These are phyloP conservation scores for Tortrix viridana DNA, from an alignment of 2,888 invertebrate genomes.

Conservation along the genomic window DNA sequence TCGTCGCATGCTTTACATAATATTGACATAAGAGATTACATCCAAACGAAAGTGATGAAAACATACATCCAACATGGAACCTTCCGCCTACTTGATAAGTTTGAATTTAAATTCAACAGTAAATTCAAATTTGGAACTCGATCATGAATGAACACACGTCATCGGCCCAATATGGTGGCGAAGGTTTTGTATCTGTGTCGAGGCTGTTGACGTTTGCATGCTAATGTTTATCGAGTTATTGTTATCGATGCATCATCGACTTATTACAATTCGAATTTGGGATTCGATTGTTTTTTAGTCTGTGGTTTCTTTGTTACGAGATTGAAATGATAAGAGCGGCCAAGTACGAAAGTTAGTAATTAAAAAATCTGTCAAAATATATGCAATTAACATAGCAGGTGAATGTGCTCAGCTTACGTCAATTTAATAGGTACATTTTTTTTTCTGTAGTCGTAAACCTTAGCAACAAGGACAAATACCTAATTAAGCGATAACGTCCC, in stretches of 20 bases:
- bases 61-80: slow-evolving; percentile 31
- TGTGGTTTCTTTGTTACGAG: no score
- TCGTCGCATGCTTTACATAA: neutral
- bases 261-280: neutral
- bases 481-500: no score
- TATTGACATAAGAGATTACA: slow-evolving; percentile 1
- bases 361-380: no score
- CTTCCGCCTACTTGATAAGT: slow-evolving; percentile 41
- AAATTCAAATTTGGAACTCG: slow-evolving; percentile 33
- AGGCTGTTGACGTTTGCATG: slow-evolving; percentile 49
- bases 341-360: no score
- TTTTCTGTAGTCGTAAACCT: no score
- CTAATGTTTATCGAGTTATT: slow-evolving; percentile 35
- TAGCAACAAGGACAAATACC: no score
- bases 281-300: slow-evolving; percentile 4
- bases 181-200: slow-evolving; percentile 59
- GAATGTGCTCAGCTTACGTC: no score
- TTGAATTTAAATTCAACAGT: slow-evolving; percentile 21
- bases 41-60: slow-evolving; percentile 26
- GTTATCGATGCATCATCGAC: slow-evolving; percentile 23
- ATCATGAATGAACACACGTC: slow-evolving; percentile 34
- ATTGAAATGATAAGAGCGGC: no score
- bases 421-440: no score
- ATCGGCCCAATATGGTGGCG: slow-evolving; percentile 39
- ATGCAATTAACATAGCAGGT: no score